Base-by-base conservation (phyloP, 2,113 vertebrate genomes). In the Rhynchopsitta pachyrhyncha region DNA sequence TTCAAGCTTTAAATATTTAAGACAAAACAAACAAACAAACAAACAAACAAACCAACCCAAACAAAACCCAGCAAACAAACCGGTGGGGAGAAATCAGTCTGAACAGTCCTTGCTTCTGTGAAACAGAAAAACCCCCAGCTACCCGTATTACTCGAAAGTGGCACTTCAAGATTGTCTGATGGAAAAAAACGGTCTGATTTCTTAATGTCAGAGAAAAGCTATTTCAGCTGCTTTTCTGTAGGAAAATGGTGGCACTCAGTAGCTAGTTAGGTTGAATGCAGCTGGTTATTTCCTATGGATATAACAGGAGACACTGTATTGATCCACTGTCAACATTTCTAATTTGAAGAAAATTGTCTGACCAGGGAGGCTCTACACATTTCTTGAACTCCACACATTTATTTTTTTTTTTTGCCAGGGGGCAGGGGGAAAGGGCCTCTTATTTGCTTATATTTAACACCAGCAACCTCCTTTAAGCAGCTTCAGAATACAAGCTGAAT, bases 281-380 rank as follows among this genome's bases (percentile, higher is more conserved):
- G 47, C 29, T 94, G 47, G 27, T 82, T 88, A 92, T 81, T 37
- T 96, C 67, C 74, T 88, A 39, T 42, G 47, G 73, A 81, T 97
- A 50, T 90, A 92, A 92, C 79, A 94, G 79, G 78, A 97, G 79
- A 93, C 81, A 91, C 4, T 44, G 10, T 88, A 97, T 93, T 87
- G 91, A 97, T 93, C 66, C 44, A 81, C 46, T 83, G 14, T 77
- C 85, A 89, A 11, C 69, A 91, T 88, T 92, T 74, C 59, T 94
- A 96, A 92, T 66, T 89, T 84, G 85, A 96, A 96, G 71, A 86
- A 80, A 94, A 96, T 63, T 86, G 60, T 94, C 94, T 95, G 46
- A 84, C 68, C 73, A 82, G 31, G 28, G 62, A 22, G 76, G 5
- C 50, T 59, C 44, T 41, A 81, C 64, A 71, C 12, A 62, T 74